These are phyloP conservation scores for Dipus sagitta DNA, from an alignment of 2,797 vertebrate genomes.

Conservation along the genomic window DNA sequence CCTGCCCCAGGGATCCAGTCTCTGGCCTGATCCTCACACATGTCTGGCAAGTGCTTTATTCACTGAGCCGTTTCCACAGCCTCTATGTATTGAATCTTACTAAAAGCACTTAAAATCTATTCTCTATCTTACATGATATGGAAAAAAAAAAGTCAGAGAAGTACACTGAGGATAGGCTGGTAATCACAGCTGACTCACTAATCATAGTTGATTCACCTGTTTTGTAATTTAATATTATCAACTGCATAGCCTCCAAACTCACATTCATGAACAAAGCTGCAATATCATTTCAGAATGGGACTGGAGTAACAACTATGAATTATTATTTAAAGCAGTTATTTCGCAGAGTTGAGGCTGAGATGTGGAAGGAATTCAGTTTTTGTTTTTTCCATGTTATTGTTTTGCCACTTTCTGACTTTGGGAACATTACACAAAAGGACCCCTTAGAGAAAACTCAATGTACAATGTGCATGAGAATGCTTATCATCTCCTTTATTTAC, in stretches of 20 bases:
- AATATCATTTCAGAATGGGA: background rate
- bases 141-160: background rate
- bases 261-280: background rate
- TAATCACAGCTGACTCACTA: no score
- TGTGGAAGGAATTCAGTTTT: background rate
- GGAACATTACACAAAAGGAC: constrained; percentile 10
- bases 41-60: no score
- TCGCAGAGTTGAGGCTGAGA: background rate
- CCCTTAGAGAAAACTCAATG: constrained; percentile 22
- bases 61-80: no score
- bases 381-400: background rate
- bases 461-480: background rate
- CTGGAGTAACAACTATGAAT: background rate
- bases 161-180: background rate
- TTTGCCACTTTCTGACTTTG: constrained; percentile 15
- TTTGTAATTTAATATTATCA: background rate
- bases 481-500: constrained; percentile 27
- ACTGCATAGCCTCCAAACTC: background rate
- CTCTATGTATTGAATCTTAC: background rate
- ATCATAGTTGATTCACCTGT: background rate
- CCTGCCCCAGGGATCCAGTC: no score
- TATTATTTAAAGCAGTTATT: constrained; percentile 19
- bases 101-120: background rate
- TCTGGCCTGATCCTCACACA: no score
- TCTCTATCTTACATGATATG: background rate